Evolutionary conservation across 2,797 vertebrate species (phyloP).

Genomic region (Enteromius thamalakanensis): DNA sequence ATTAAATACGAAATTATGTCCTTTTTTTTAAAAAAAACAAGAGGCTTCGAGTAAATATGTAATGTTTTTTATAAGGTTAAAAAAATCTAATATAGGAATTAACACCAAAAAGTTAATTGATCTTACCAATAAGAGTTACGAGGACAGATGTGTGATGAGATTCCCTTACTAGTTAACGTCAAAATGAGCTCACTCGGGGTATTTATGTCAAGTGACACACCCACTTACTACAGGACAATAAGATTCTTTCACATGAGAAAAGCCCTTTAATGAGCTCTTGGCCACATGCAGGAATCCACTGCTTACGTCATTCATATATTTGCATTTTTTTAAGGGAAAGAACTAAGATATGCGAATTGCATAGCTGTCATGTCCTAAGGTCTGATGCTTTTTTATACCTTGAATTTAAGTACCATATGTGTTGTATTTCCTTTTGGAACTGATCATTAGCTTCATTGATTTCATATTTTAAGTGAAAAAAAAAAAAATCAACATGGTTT

Average conservation of each 20-base stretch:
- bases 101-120: background rate
- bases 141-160: conserved; percentile 1
- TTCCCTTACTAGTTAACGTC: conserved; percentile 44
- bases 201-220: conserved; percentile 72
- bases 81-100: background rate
- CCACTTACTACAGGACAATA: conserved; percentile 60
- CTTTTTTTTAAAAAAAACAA: background rate
- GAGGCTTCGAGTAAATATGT: background rate
- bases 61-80: background rate
- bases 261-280: background rate
- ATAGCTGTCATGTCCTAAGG: background rate
- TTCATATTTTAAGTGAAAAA: background rate
- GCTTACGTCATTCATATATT: background rate
- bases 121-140: conserved; percentile 7
- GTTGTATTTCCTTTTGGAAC: background rate
- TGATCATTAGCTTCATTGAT: background rate
- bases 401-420: background rate
- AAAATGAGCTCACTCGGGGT: conserved; percentile 54
- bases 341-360: background rate
- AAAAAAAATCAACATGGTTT: background rate
- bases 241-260: conserved; percentile 20
- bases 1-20: background rate
- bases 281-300: background rate
- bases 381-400: background rate
- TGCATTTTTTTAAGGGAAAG: background rate